Evolutionary conservation across 2,113 vertebrate genomes (phyloP).

Genomic region (Donacobius atricapilla): DNA sequence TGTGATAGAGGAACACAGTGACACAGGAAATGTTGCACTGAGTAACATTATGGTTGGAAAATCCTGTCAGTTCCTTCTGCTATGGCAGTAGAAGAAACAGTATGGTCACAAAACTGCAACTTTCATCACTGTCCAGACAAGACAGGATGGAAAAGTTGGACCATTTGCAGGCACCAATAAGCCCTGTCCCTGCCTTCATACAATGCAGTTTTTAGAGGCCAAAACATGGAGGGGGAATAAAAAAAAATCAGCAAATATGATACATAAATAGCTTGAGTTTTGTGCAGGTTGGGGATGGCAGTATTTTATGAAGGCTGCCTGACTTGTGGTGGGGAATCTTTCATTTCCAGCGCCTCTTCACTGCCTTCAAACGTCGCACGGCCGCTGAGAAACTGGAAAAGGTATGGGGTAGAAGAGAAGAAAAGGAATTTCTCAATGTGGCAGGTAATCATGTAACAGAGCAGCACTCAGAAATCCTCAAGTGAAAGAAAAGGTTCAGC

Average conservation of each 20-base stretch:
- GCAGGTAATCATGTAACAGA: not conserved
- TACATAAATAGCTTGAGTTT: not conserved
- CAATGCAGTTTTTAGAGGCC: not conserved
- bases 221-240: not conserved
- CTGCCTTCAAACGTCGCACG: not conserved
- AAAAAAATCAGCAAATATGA: not conserved
- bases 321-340: not conserved
- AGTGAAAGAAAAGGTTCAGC: not conserved
- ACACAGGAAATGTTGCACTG: not conserved
- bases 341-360: not conserved
- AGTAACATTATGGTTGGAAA: not conserved
- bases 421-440: not conserved
- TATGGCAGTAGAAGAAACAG: not conserved
- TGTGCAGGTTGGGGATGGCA: not conserved
- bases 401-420: not conserved
- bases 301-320: not conserved
- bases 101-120: fast-evolving
- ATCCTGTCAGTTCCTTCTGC: not conserved
- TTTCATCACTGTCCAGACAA: not conserved
- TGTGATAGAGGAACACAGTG: not conserved
- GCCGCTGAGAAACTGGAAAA: not conserved
- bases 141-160: not conserved
- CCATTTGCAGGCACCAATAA: not conserved
- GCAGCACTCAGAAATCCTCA: not conserved
- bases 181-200: not conserved